Base-by-base conservation (phyloP, 2,113 vertebrate species). In the Lota lota region DNA sequence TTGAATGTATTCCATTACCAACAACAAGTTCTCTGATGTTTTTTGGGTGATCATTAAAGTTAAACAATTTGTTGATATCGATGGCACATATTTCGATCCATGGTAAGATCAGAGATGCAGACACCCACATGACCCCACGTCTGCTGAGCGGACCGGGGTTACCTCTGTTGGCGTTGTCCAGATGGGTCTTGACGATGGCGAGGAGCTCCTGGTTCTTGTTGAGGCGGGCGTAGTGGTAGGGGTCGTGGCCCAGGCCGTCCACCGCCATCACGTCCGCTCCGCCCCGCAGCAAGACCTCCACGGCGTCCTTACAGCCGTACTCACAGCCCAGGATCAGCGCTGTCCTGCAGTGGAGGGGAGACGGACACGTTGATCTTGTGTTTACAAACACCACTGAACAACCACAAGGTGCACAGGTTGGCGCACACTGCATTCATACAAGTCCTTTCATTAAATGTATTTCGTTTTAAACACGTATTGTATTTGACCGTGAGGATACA, bases 251-350 rank as follows among this genome's bases (percentile, higher is more conserved):
- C 0, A 94, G 87, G 72, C 91, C 58, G 56, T 99, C 97, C 3
- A 93, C 85, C 24, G 94, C 80, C 24, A 80, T 91, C 61, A 93
- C 88, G 8, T 98, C 96, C 0, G 92, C 93, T 0, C 95, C 95
- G 0, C 88, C 93, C 81, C 73, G 95, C 75, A 99, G 85, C 84
- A 99, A 66, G 63, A 99, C 92, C 53, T 99, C 95, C 28, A 99
- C 96, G 0, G 96, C 94, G 1, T 97, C 97, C 86, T 82, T 95
- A 88, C 96, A 99, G 61, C 93, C 92, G 0, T 93, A 95, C 73
- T 98, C 97, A 6, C 96, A 99, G 56, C 96, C 97, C 16, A 98
- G 64, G 90, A 99, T 98, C 18, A 99, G 79, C 15, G 96, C 92
- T 0, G 95, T 99, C 89, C 97, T 99, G 85, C n/a, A 5, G 22